A percentile compares a stretch with the other conserved stretches of the same genome.
These are phyloP conservation scores for Ectropis grisescens DNA, from an alignment of 1,140 invertebrate genomes.

Conservation along the genomic window DNA sequence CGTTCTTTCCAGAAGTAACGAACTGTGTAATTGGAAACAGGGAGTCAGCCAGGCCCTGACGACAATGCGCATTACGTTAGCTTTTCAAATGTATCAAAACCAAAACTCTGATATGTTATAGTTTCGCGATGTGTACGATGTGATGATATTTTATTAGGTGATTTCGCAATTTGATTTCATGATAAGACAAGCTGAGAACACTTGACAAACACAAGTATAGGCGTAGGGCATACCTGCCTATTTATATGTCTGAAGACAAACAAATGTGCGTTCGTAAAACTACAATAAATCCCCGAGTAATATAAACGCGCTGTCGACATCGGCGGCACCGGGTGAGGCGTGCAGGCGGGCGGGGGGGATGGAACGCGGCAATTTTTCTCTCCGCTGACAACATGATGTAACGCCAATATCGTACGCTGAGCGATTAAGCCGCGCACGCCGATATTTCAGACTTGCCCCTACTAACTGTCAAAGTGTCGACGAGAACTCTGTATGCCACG, in stretches of 20 bases:
- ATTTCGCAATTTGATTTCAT: no score
- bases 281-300: no score
- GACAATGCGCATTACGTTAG: slow-evolving; percentile 15
- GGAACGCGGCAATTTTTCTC: slow-evolving; percentile 63
- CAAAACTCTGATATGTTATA: no score
- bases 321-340: slow-evolving; percentile 15
- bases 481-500: slow-evolving; percentile 27
- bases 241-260: no score
- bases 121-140: no score
- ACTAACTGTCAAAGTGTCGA: slow-evolving; percentile 63
- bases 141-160: no score
- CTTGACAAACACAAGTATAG: no score
- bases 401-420: slow-evolving; percentile 67
- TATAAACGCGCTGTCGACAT: no score
- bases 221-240: no score
- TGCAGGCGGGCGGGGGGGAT: slow-evolving; percentile 18
- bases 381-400: slow-evolving; percentile 68
- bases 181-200: no score
- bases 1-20: slow-evolving; percentile 49
- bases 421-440: slow-evolving; percentile 66
- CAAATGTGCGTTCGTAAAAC: no score
- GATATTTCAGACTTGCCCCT: slow-evolving; percentile 65
- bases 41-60: slow-evolving; percentile 31
- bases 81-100: slow-evolving; percentile 8
- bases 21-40: slow-evolving; percentile 56